Evolutionary conservation across 2,888 invertebrate species (phyloP).

Genomic region (Cloeon dipterum): DNA sequence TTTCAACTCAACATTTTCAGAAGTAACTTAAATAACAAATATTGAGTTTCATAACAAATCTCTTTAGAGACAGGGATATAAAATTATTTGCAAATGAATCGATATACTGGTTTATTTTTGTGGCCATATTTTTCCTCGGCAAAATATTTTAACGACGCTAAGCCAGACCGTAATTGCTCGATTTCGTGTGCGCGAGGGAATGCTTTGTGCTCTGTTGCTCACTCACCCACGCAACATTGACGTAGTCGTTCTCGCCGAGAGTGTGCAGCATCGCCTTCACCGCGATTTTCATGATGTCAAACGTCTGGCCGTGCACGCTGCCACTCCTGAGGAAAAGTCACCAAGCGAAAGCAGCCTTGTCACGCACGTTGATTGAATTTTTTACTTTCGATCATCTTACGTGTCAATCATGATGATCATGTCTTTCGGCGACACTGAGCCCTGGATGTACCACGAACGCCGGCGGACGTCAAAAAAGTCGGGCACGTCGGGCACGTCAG

Average conservation of each 20-base stretch:
- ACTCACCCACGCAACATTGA: slow-evolving; percentile 21
- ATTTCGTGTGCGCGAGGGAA: no score
- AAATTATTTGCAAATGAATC: no score
- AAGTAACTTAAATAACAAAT: neutral
- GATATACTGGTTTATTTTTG: no score
- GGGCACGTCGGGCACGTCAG: slow-evolving; percentile 9
- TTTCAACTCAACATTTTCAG: neutral
- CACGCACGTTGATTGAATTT: no score
- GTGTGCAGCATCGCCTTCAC: slow-evolving; percentile 22
- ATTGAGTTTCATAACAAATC: neutral
- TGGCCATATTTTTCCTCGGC: no score
- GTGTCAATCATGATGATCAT: slow-evolving; percentile 24
- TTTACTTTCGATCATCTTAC: no score
- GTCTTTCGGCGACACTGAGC: slow-evolving; percentile 23
- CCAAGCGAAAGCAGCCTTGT: no score
- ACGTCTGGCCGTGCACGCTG: slow-evolving; percentile 23
- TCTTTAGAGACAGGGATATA: no score
- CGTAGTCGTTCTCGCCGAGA: slow-evolving; percentile 24
- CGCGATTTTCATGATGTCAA: slow-evolving; percentile 23
- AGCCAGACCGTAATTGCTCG: no score
- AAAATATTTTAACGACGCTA: no score
- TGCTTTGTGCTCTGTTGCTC: no score
- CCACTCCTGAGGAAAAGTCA: no score
- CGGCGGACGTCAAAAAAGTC: slow-evolving; percentile 22
- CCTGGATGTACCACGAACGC: slow-evolving; percentile 22